Evolutionary conservation across 2,797 vertebrate species (phyloP).

Genomic region (Gymnopithys bicolor): DNA sequence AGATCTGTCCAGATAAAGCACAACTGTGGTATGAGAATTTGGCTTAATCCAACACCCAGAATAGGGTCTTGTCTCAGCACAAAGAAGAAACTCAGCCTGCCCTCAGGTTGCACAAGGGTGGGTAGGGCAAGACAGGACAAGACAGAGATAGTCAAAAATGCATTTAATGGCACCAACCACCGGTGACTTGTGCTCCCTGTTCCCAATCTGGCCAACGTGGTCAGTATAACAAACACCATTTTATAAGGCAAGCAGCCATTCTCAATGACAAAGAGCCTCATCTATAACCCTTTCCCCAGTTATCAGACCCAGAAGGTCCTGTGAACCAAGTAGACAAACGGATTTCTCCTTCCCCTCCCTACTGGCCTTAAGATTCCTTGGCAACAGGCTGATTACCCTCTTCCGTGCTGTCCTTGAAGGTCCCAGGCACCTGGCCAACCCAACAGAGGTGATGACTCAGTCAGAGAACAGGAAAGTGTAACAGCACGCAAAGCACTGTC

Average conservation of each 20-base stretch:
- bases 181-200: neutral
- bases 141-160: neutral
- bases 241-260: neutral
- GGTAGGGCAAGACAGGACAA: neutral
- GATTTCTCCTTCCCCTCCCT: neutral
- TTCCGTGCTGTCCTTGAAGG: neutral
- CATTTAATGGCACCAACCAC: neutral
- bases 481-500: neutral
- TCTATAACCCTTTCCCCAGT: neutral
- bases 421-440: neutral
- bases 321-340: neutral
- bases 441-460: rapidly evolving
- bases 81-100: neutral
- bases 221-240: neutral
- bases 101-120: neutral
- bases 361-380: neutral
- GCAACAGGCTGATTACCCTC: neutral
- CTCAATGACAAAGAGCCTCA: rapidly evolving
- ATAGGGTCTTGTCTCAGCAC: neutral
- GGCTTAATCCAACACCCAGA: neutral
- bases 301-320: neutral
- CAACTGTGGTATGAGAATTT: neutral
- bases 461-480: neutral
- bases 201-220: neutral
- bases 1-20: neutral